These are phyloP conservation scores for Ursus arctos DNA, from an alignment of 2,113 vertebrate genomes.

Conservation along the genomic window DNA sequence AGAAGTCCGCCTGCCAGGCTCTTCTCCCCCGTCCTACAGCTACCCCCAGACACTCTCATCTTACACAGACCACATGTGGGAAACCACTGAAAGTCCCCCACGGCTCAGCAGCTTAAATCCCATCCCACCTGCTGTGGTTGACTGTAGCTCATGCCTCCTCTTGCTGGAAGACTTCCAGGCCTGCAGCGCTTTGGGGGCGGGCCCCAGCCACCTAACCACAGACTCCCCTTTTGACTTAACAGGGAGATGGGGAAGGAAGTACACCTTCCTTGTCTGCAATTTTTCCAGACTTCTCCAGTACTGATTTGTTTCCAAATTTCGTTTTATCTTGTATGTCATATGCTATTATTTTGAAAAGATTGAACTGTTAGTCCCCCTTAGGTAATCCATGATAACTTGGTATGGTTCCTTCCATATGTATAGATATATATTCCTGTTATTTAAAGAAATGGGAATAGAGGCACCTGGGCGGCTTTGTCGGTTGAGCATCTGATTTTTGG, in stretches of 20 bases:
- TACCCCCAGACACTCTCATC: not conserved
- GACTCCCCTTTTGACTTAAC: not conserved
- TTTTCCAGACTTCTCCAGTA: not conserved
- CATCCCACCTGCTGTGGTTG: not conserved
- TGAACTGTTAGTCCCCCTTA: not conserved
- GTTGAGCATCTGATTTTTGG: not conserved
- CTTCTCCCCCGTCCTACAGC: not conserved
- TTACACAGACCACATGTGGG: not conserved
- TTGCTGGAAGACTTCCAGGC: not conserved
- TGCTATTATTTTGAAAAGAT: not conserved
- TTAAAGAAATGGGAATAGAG: slow-evolving; percentile 26
- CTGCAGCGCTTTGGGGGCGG: too few relatives aligned
- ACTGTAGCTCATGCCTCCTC: not conserved
- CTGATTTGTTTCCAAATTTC: slow-evolving; percentile 13
- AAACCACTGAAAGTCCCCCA: not conserved
- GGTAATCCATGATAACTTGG: not conserved
- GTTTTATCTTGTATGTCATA: slow-evolving; percentile 35
- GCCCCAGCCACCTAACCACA: not conserved
- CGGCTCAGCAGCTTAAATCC: not conserved
- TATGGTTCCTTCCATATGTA: not conserved
- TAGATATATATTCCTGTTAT: not conserved
- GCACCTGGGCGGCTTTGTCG: too few relatives aligned
- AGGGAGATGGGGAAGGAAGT: not conserved
- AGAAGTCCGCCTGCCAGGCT: not conserved
- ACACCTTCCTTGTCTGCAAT: not conserved